These are phyloP conservation scores for Eptesicus fuscus DNA, from an alignment of 2,113 vertebrate genomes.

Conservation along the genomic window DNA sequence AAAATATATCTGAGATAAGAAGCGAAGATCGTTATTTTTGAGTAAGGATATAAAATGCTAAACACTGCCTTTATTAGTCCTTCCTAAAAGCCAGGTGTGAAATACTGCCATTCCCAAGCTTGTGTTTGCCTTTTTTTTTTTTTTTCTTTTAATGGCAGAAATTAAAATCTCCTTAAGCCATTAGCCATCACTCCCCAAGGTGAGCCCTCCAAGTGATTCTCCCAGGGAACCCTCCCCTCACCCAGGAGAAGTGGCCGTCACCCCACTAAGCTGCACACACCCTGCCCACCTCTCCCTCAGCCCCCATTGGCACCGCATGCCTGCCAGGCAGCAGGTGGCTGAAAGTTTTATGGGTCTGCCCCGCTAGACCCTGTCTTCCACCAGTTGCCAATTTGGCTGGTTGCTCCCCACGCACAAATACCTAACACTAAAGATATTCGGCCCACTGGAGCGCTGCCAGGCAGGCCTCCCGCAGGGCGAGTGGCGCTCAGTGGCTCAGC, in stretches of 20 bases:
- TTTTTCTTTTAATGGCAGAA: constrained; percentile 57
- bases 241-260: not conserved
- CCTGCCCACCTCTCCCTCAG: not conserved
- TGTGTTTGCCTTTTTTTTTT: constrained; percentile 65
- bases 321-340: constrained; percentile 39
- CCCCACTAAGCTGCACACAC: not conserved
- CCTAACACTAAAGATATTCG: constrained; percentile 51
- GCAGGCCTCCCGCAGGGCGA: not conserved
- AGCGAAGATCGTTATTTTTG: constrained; percentile 75
- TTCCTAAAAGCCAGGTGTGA: constrained; percentile 68
- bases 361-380: constrained; percentile 50
- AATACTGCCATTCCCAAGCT: constrained; percentile 61
- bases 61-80: constrained; percentile 62
- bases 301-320: not conserved
- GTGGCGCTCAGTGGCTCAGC: not conserved
- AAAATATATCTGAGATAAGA: constrained; percentile 68
- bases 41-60: constrained; percentile 68
- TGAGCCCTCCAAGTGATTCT: not conserved
- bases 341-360: constrained; percentile 65
- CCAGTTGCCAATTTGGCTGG: constrained; percentile 39
- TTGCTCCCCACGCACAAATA: constrained; percentile 51
- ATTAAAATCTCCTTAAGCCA: constrained; percentile 72
- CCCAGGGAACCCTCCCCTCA: not conserved
- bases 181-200: constrained; percentile 56
- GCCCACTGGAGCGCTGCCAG: not conserved